Evolutionary conservation across 2,888 invertebrate genomes (phyloP), one percentile per base, ranked within the genome.

Genomic region (Diarsia mendica): DNA sequence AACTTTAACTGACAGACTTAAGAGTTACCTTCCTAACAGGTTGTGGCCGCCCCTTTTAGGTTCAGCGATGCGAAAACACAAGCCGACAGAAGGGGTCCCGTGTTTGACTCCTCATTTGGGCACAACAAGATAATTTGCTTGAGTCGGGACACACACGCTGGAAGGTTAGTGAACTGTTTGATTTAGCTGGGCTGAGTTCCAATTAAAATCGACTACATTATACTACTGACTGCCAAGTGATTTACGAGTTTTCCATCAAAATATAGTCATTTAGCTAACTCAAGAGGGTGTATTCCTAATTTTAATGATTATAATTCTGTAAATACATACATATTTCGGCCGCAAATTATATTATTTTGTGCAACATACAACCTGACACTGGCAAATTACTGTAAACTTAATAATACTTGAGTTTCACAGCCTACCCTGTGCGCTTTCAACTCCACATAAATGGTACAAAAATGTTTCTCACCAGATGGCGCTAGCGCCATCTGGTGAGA

Each of bases 51-150:
- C 89, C 92, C 92, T 90, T 91, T 92, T 85, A 87, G 85, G 88
- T 85, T 87, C 90, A 83, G 69, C 85, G 90, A 88, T 77, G 91
- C 88, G 91, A 85, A 87, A 92, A 93, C 91, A 89, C 91, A 90
- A 91, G 88, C 90, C 83, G 80, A 86, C 85, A 86, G 87, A 85
- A 79, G 84, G 90, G 89, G 87, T 80, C 83, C 83, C 80, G 80
- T 89, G 90, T 93, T 93, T 93, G 92, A 93, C 93, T 93, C 92
- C 89, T 91, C 90, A 87, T 92, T 93, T 89, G 83, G 86, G 88
- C 85, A 88, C 88, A 90, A 92, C 90, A 89, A 90, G 90, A 90
- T 91, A 91, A 92, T 93, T 91, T 87, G 68, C 85, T 88, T 70
- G 65, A 75, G 77, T 63, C 58, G 33, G 65, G 66, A 87, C 86